Conservation (phyloP, 2,797 vertebrate genomes). For the Scomberomorus guttatus region DNA sequence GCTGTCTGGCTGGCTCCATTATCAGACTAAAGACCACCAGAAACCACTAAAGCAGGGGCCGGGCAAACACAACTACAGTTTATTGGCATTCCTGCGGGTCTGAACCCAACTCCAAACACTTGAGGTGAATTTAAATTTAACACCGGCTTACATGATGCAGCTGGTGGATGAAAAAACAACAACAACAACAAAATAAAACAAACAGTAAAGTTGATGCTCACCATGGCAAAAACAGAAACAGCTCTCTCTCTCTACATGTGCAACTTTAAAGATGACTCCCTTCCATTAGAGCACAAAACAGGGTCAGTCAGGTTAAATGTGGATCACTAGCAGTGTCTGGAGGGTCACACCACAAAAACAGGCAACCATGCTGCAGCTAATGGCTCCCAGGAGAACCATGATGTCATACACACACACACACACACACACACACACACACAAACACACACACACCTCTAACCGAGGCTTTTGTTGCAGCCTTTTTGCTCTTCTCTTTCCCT, state of each 20-base stretch:
- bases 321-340: background rate
- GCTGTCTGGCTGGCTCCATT: conserved; percentile 41
- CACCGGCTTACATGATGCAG: conserved; percentile 3
- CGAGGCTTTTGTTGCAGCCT: conserved; percentile 53
- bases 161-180: background rate
- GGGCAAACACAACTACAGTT: conserved; percentile 43
- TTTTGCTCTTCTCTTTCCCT: conserved; percentile 39
- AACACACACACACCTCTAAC: conserved; percentile 36
- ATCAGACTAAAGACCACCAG: conserved; percentile 44
- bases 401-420: conserved; percentile 42
- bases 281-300: background rate
- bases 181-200: no score
- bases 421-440: conserved; percentile 35
- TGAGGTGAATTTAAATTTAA: conserved; percentile 42
- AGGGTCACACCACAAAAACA: background rate
- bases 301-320: background rate
- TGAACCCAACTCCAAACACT: conserved; percentile 12
- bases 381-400: conserved; percentile 50
- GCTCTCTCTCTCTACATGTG: no score
- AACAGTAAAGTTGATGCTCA: background rate
- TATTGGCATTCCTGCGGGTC: conserved; percentile 65
- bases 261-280: background rate
- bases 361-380: conserved; percentile 17
- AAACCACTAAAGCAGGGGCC: conserved; percentile 31
- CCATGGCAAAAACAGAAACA: no score